phyloP scores from a whole-genome alignment of 2,888 invertebrate genomes.

The Coenonympha glycerion region DNA sequence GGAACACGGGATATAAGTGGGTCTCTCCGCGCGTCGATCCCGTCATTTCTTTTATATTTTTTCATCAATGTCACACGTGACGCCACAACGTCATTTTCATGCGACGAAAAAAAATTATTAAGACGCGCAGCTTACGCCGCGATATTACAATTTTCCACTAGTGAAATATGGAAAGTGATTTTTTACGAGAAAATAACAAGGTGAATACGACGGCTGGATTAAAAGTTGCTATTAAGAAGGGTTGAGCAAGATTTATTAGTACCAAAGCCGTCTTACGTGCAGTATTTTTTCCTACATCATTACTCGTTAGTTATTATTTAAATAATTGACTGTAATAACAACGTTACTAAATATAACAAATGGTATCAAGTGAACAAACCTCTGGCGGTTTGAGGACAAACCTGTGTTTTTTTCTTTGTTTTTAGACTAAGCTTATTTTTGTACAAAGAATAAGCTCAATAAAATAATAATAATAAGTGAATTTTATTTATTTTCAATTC shows the following conservation, averaged over 20 bases:
- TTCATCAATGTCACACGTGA: conserved; percentile 76
- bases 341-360: too few relatives aligned
- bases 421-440: too few relatives aligned
- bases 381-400: too few relatives aligned
- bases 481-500: too few relatives aligned
- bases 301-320: conserved; percentile 11
- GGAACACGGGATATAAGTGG: conserved; percentile 24
- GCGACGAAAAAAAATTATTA: conserved; percentile 72
- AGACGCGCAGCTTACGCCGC: conserved; percentile 55
- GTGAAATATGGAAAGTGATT: conserved; percentile 75
- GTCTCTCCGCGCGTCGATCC: conserved; percentile 48
- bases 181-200: conserved; percentile 74
- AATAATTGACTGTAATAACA: too few relatives aligned
- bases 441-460: too few relatives aligned
- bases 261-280: conserved; percentile 24
- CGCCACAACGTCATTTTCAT: conserved; percentile 75
- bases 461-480: too few relatives aligned
- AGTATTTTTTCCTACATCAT: conserved; percentile 7
- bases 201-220: conserved; percentile 59
- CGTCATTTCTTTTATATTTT: conserved; percentile 74
- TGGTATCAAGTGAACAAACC: too few relatives aligned
- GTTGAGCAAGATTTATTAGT: conserved; percentile 45
- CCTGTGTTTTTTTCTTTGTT: too few relatives aligned
- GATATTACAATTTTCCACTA: conserved; percentile 73
- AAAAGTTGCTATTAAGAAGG: conserved; percentile 55